Conservation (phyloP, 2,113 vertebrate genomes). For the Desmodus rotundus region DNA sequence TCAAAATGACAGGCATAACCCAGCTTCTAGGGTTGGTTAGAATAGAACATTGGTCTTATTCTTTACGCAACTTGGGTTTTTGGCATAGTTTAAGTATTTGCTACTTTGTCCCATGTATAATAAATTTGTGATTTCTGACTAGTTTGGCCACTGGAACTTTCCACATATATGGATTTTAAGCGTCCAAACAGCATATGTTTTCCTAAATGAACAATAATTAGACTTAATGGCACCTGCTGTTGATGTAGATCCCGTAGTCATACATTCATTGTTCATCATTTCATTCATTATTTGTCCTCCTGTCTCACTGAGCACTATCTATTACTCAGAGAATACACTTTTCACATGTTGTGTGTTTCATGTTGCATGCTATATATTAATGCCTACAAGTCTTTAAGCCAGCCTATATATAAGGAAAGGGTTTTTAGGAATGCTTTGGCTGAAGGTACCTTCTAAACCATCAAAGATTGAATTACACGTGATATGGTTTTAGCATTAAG, state of each 20-base stretch:
- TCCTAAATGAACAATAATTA: neutral
- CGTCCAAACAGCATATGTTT: neutral
- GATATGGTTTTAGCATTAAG: neutral
- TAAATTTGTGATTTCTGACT: neutral
- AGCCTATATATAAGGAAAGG: neutral
- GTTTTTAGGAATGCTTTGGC: neutral
- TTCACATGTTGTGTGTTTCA: neutral
- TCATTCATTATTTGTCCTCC: neutral
- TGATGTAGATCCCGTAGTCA: neutral
- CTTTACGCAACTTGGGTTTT: neutral
- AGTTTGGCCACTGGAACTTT: neutral
- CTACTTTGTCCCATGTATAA: neutral
- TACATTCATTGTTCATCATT: neutral
- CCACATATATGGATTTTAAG: neutral
- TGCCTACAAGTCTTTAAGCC: neutral
- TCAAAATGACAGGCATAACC: neutral
- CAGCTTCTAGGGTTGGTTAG: neutral
- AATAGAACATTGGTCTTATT: neutral
- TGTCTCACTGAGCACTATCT: neutral
- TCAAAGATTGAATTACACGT: neutral
- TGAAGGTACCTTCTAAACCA: neutral
- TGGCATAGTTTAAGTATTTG: neutral
- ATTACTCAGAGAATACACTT: neutral
- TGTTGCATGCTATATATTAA: neutral
- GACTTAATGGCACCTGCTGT: neutral